Evolutionary conservation across 2,797 vertebrate species (phyloP), one percentile per base, ranked within the genome.

Genomic region (Acanthiza pusilla): DNA sequence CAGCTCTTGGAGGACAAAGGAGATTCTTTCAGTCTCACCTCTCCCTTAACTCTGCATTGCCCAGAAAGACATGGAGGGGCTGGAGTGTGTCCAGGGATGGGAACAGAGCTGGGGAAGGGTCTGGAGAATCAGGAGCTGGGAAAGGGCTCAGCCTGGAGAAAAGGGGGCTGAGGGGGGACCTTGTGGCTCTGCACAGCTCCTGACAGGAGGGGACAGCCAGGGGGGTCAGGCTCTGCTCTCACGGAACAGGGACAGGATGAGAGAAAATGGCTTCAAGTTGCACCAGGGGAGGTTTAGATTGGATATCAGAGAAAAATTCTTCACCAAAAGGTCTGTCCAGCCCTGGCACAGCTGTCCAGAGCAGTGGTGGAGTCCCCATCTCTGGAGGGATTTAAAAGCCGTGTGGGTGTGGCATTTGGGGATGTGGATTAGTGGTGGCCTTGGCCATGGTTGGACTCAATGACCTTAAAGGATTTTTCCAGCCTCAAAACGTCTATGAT

Each of bases 191-290:
- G 18, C 26, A 21, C 62, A 71, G 0, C 13, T 51, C 14, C 32
- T 20, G 48, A 10, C n/a, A 62, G 30, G 58, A 61, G 25, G 57
- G 1, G 47, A 15, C 32, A 55, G 15, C 5, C 1, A 0, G 11
- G 3, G 3, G 2, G 3, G 1, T 47, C 0, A 0, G 27, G 36
- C 32, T 83, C 5, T 67, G 51, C 38, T 29, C 11, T 10, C 27
- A 48, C 4, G 18, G 13, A 58, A 13, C 27, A 19, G 55, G 8
- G 14, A 51, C 27, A 43, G 63, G 34, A 48, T 0, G 0, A 32
- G 34, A 40, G 48, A 34, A 4, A n/a, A 30, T 0, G 0, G 19
- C 14, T 40, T 63, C 54, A 26, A 9, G 36, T 15, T 53, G 1
- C 1, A 1, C 12, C 27, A 26, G 32, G 3, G 29, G 8, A 58